Percentiles rank a stretch among this genome's conserved stretches.
Conservation (phyloP, 2,888 invertebrate genomes). For the Campaea margaritaria region DNA sequence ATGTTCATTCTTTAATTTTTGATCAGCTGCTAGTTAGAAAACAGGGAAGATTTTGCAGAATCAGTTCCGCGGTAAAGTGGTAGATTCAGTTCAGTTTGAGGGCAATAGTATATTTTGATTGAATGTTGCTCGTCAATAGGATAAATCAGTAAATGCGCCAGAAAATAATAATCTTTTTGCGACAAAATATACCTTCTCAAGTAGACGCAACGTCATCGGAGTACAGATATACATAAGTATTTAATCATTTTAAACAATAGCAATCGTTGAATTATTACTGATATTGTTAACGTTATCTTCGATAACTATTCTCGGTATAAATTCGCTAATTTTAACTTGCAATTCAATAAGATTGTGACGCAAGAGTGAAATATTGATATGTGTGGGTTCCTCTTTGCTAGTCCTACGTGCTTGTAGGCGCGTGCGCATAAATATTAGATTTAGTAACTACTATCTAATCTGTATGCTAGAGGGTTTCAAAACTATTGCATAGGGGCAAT, state of each 20-base stretch:
- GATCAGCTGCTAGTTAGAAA: neutral
- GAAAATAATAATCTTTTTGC: no score
- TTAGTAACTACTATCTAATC: slow-evolving; percentile 2
- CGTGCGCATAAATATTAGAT: slow-evolving; percentile 27
- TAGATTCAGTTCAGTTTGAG: no score
- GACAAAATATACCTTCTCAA: no score
- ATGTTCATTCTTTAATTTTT: neutral
- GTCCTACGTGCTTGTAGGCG: slow-evolving; percentile 35
- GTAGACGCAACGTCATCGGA: no score
- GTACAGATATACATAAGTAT: no score
- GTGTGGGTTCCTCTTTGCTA: slow-evolving; percentile 4
- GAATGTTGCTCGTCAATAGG: no score
- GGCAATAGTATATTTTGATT: no score
- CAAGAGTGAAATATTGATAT: slow-evolving; percentile 27
- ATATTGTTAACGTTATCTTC: slow-evolving; percentile 12
- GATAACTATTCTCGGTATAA: slow-evolving; percentile 1
- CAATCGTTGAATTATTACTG: neutral
- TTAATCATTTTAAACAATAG: neutral
- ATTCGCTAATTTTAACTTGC: slow-evolving; percentile 9
- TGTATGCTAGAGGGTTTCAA: slow-evolving; percentile 19
- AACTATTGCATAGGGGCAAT: slow-evolving; percentile 21
- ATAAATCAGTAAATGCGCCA: no score
- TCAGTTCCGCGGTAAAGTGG: no score
- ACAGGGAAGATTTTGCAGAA: no score
- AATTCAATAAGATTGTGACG: slow-evolving; percentile 22